phyloP scores from a whole-genome alignment of 1,140 invertebrate species.

The Drosophila pandora region DNA sequence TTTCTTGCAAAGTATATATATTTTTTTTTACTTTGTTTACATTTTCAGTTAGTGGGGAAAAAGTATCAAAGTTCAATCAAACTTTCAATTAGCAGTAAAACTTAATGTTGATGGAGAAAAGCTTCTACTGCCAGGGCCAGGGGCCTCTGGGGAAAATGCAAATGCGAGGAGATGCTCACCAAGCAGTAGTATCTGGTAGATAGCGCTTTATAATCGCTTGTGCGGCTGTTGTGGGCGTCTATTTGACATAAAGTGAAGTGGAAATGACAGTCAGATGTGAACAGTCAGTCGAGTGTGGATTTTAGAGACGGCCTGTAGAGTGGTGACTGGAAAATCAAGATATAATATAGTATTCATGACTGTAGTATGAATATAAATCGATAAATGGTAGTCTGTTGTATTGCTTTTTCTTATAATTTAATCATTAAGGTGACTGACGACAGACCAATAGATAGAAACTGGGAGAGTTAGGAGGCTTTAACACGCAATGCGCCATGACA shows the following conservation, averaged over 20 bases:
- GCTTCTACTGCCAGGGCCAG: slow-evolving; percentile 12
- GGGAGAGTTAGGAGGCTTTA: slow-evolving; percentile 9
- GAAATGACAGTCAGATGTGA: slow-evolving; percentile 39
- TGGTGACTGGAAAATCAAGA: slow-evolving; percentile 32
- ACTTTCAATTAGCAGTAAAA: slow-evolving; percentile 79
- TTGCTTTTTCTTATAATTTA: slow-evolving; percentile 17
- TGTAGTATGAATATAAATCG: slow-evolving; percentile 5
- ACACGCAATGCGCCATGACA: slow-evolving; percentile 55
- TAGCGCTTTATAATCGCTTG: slow-evolving; percentile 6
- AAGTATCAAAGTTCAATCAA: slow-evolving; percentile 47
- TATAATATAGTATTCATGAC: slow-evolving; percentile 19
- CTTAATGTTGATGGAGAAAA: slow-evolving; percentile 48
- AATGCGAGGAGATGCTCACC: slow-evolving; percentile 17
- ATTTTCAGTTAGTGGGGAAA: slow-evolving; percentile 31
- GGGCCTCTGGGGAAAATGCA: slow-evolving; percentile 42
- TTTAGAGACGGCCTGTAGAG: slow-evolving; percentile 4
- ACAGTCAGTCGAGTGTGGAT: slow-evolving; percentile 22
- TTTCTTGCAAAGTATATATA: slow-evolving; percentile 14
- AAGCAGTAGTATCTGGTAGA: too few species aligned
- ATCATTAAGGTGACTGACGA: slow-evolving; percentile 31
- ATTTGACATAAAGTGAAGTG: slow-evolving; percentile 34
- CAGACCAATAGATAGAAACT: slow-evolving; percentile 16
- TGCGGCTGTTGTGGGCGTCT: slow-evolving; percentile 17
- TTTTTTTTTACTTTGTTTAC: slow-evolving; percentile 36
- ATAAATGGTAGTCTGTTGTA: neutral